Evolutionary conservation across 2,113 vertebrate genomes (phyloP).

Genomic region (Lynx canadensis): DNA sequence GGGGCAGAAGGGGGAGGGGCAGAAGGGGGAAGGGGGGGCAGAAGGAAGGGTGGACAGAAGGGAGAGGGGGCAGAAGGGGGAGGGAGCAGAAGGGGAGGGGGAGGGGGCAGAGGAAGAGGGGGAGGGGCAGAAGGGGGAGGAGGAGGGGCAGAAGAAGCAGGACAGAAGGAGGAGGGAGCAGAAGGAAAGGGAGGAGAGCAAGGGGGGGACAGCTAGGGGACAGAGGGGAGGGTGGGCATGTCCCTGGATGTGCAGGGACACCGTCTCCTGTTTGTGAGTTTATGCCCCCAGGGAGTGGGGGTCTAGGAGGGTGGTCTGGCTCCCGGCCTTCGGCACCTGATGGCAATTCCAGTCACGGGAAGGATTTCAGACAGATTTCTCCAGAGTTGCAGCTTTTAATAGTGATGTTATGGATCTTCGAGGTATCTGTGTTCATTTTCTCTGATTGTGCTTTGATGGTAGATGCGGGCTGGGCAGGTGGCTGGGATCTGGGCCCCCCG

Average conservation of each 20-base stretch:
- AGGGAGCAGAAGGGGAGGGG: neutral
- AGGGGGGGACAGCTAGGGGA: neutral
- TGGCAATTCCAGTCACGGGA: rapidly evolving
- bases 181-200: rapidly evolving
- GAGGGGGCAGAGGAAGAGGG: neutral
- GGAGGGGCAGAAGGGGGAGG: rapidly evolving
- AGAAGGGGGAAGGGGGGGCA: no score
- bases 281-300: no score
- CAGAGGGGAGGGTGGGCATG: no score
- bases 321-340: neutral
- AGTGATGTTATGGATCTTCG: neutral
- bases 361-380: constrained; percentile 22
- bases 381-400: neutral
- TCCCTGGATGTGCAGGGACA: neutral
- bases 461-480: constrained; percentile 38
- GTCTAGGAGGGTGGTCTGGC: neutral
- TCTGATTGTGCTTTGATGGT: constrained; percentile 82
- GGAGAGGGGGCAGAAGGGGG: no score
- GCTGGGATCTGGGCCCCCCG: neutral
- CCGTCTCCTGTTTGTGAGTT: rapidly evolving
- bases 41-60: no score
- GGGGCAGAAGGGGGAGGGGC: neutral
- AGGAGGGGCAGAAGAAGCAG: rapidly evolving
- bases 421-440: constrained; percentile 74
- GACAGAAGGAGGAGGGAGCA: neutral